Evolutionary conservation across 2,113 vertebrate species (phyloP).

Genomic region (Anthoscopus minutus): DNA sequence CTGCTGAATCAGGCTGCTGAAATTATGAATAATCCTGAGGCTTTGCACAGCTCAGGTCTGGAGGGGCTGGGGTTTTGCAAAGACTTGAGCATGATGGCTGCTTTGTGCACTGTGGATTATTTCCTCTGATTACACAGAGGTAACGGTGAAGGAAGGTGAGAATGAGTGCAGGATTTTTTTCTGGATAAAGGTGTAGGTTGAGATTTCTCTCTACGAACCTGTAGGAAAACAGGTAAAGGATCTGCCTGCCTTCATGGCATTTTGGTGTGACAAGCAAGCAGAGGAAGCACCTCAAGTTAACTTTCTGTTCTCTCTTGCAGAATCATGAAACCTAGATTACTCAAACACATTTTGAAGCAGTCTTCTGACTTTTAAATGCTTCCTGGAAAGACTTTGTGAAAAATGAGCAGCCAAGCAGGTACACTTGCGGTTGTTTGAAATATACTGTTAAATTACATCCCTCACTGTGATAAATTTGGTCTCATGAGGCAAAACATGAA

Average conservation of each 20-base stretch:
- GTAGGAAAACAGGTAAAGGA: not conserved
- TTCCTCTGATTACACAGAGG: not conserved
- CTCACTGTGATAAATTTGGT: not conserved
- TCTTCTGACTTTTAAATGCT: not conserved
- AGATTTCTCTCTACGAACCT: not conserved
- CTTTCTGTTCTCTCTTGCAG: not conserved
- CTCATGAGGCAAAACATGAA: conserved; percentile 7
- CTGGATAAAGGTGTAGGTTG: not conserved
- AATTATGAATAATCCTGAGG: not conserved
- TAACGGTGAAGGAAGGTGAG: not conserved
- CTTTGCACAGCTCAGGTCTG: not conserved
- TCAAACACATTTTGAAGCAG: not conserved
- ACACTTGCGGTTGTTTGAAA: not conserved
- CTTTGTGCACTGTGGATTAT: not conserved
- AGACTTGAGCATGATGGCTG: not conserved
- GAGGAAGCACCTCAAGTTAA: not conserved
- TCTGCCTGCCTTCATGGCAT: not conserved
- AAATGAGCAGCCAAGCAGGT: conserved; percentile 27
- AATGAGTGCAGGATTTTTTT: not conserved
- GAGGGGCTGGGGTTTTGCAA: not conserved
- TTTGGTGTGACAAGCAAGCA: not conserved
- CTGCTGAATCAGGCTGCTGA: conserved; percentile 14
- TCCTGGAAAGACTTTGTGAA: not conserved
- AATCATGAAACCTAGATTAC: not conserved
- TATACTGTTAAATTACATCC: not conserved